Evolutionary conservation across 2,113 vertebrate species (phyloP).

Genomic region (Grus americana): DNA sequence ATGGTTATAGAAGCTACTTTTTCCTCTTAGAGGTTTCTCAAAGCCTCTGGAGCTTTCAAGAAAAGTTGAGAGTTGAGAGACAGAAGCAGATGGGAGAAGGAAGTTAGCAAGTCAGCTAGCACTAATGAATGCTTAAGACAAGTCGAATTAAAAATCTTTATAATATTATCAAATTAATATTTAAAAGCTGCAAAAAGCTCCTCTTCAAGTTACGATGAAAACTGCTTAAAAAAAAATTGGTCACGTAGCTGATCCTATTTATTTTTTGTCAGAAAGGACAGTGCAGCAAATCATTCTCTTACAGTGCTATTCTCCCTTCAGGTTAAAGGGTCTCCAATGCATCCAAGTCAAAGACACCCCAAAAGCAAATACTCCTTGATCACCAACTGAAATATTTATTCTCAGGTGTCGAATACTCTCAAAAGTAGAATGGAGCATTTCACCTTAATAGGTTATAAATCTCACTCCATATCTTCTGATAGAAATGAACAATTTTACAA

Average conservation of each 20-base stretch:
- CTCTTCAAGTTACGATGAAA: neutral
- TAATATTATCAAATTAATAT: neutral
- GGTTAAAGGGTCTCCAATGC: neutral
- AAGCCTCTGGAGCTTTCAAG: neutral
- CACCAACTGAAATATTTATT: neutral
- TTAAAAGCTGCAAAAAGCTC: neutral
- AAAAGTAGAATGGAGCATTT: neutral
- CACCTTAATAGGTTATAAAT: neutral
- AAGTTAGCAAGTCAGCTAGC: neutral
- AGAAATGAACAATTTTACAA: neutral
- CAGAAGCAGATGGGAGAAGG: neutral
- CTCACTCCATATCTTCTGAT: neutral
- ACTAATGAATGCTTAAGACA: neutral
- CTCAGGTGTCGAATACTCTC: neutral
- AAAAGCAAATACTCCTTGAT: neutral
- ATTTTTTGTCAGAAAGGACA: neutral
- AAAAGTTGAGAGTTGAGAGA: neutral
- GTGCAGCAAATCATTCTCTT: neutral
- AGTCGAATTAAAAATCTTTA: neutral
- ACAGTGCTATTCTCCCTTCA: neutral
- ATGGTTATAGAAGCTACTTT: neutral
- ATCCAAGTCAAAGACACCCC: neutral
- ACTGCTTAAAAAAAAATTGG: neutral
- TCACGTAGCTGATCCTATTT: accelerated
- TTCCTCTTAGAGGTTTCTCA: neutral